phyloP scores from a whole-genome alignment of 2,888 invertebrate genomes.

The Isotomurus palustris region DNA sequence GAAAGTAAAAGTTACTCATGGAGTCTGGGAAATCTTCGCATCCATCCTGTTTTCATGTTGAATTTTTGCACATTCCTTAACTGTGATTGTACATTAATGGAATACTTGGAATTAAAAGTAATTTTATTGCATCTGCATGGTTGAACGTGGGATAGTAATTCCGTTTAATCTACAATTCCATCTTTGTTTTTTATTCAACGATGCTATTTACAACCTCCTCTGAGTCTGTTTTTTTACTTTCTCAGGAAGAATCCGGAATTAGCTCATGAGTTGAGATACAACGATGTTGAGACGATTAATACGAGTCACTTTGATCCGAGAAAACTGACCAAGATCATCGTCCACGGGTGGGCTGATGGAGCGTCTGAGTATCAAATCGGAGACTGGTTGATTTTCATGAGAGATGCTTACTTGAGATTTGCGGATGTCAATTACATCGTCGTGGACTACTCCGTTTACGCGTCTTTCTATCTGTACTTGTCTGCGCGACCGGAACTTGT shows the following conservation, averaged over 20 bases:
- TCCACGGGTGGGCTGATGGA: constrained; percentile 43
- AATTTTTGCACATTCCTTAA: too few relatives aligned
- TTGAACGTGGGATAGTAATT: neutral
- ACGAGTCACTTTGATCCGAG: constrained; percentile 33
- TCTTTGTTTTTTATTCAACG: neutral
- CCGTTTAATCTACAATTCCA: constrained; percentile 5
- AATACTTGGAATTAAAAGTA: neutral
- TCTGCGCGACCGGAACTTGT: constrained; percentile 30
- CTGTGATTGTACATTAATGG: neutral
- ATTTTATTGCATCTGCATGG: neutral
- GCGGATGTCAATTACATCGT: constrained; percentile 40
- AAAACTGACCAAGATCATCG: constrained; percentile 35
- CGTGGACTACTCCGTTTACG: constrained; percentile 38
- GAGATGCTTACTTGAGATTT: constrained; percentile 32
- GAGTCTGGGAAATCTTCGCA: neutral
- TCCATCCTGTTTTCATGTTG: too few relatives aligned
- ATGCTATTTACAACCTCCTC: too few relatives aligned
- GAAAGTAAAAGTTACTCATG: neutral
- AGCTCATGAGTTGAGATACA: constrained; percentile 33
- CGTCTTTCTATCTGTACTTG: constrained; percentile 30
- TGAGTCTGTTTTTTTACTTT: neutral
- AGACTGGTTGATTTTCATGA: constrained; percentile 40
- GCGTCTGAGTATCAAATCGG: constrained; percentile 36
- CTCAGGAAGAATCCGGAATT: constrained; percentile 35
- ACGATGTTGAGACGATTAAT: constrained; percentile 26